Conservation (phyloP, 2,113 vertebrate genomes). For the Thamnaconus septentrionalis region DNA sequence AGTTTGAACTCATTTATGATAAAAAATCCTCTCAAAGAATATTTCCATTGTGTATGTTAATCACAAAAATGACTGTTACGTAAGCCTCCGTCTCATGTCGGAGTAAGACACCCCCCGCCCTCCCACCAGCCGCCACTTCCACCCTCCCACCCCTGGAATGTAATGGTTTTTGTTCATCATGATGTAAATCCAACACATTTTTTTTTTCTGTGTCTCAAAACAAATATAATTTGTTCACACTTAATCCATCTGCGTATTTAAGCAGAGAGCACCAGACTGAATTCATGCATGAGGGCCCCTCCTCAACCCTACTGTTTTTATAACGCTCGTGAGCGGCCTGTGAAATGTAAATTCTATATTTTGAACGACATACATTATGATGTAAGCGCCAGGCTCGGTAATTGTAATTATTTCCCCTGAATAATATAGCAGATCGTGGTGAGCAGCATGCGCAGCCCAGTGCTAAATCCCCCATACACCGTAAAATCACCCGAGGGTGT, state of each 20-base stretch:
- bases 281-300: constrained; percentile 29
- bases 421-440: constrained; percentile 46
- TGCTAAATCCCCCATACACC: constrained; percentile 54
- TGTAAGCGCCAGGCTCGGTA: constrained; percentile 52
- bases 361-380: constrained; percentile 47
- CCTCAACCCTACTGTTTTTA: constrained; percentile 33
- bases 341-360: constrained; percentile 49
- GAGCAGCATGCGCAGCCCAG: constrained; percentile 34
- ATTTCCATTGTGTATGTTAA: constrained; percentile 33
- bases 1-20: constrained; percentile 14
- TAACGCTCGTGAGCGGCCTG: constrained; percentile 42
- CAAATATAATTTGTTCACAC: constrained; percentile 41
- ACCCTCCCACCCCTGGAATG: no score
- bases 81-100: constrained; percentile 18
- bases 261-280: constrained; percentile 34
- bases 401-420: constrained; percentile 62
- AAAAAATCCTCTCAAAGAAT: constrained; percentile 14
- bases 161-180: constrained; percentile 12
- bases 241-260: constrained; percentile 46
- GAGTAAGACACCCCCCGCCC: no score
- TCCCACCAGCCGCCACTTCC: no score
- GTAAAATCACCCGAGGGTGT: constrained; percentile 70
- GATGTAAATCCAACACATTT: constrained; percentile 20
- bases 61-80: constrained; percentile 15
- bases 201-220: constrained; percentile 11